phyloP scores from a whole-genome alignment of 2,888 invertebrate genomes.

The Synergus japonicus region DNA sequence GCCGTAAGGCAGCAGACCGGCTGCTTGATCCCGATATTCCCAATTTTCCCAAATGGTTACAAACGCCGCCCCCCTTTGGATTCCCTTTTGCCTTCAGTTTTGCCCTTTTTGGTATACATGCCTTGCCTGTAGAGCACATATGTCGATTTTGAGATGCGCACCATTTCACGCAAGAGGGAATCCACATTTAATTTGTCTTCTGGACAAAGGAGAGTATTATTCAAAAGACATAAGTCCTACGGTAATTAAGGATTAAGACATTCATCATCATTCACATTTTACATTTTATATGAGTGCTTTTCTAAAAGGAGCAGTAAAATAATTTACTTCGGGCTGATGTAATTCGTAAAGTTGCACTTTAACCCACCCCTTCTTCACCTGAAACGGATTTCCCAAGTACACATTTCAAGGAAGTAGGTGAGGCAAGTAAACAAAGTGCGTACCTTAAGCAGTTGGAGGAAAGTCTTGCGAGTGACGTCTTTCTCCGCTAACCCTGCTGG shows the following conservation, averaged over 20 bases:
- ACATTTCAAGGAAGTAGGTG: conserved; percentile 38
- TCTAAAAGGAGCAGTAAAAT: background rate
- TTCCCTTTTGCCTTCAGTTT: conserved; percentile 56
- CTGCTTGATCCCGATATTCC: conserved; percentile 69
- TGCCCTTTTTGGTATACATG: conserved; percentile 58
- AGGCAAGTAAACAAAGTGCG: conserved; percentile 58
- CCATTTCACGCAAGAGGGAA: conserved; percentile 69
- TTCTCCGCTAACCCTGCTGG: conserved; percentile 56
- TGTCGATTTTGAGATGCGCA: conserved; percentile 64
- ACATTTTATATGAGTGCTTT: background rate
- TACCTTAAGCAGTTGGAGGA: conserved; percentile 30
- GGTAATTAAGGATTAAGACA: no score
- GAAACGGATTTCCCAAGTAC: conserved; percentile 15
- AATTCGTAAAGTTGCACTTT: background rate
- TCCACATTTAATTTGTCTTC: conserved; percentile 64
- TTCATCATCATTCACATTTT: no score
- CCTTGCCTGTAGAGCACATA: conserved; percentile 59
- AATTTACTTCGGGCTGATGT: background rate
- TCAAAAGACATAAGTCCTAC: no score
- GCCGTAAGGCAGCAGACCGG: conserved; percentile 51
- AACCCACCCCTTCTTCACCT: background rate
- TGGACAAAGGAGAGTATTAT: conserved; percentile 49
- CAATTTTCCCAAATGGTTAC: conserved; percentile 74
- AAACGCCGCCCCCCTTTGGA: conserved; percentile 65
- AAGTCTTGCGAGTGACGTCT: conserved; percentile 59